phyloP scores from a whole-genome alignment of 2,797 vertebrate species.

The Aphelocoma californica region DNA sequence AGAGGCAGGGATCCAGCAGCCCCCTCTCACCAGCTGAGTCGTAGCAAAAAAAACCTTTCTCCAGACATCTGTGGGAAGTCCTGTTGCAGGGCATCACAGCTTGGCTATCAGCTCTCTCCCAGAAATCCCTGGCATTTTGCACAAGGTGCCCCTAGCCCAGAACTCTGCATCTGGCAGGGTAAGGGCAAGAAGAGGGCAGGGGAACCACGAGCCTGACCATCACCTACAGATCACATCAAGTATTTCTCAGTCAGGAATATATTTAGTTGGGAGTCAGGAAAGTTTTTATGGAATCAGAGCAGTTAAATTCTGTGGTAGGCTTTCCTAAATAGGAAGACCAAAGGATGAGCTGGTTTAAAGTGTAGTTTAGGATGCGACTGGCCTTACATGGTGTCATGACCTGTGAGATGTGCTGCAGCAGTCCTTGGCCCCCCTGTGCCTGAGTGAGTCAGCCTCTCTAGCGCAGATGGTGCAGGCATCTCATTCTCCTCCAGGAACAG shows the following conservation, averaged over 20 bases:
- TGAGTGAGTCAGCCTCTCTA: background rate
- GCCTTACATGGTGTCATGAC: background rate
- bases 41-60: background rate
- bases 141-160: background rate
- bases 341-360: background rate
- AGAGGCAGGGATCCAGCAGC: accelerated
- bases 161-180: accelerated
- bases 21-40: background rate
- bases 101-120: background rate
- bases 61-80: background rate
- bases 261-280: background rate
- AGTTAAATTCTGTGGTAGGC: background rate
- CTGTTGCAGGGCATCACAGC: background rate
- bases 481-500: background rate
- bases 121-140: background rate
- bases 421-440: accelerated
- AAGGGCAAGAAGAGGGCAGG: background rate
- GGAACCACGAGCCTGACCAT: background rate
- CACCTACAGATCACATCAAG: accelerated
- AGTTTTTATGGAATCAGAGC: background rate
- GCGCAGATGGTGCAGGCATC: background rate
- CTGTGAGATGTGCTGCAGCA: background rate
- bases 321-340: background rate
- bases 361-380: background rate
- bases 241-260: background rate